A percentile compares a stretch with the other conserved stretches of the same genome.
Conservation (phyloP, 2,888 invertebrate species). For the Microchrysa polita region DNA sequence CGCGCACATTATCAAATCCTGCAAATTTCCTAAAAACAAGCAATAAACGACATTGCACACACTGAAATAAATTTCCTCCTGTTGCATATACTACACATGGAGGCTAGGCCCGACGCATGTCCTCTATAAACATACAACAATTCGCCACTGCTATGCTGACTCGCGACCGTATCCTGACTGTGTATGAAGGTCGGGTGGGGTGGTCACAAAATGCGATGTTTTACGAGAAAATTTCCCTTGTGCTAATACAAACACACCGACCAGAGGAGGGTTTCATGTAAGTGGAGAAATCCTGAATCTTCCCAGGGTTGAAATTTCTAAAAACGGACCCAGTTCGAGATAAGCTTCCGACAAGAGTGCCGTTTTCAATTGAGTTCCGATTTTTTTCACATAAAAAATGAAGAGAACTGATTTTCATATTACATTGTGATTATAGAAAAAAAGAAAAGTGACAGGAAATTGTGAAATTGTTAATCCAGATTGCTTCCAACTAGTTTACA, state of each 20-base stretch:
- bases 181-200: neutral
- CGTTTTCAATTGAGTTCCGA: slow-evolving; percentile 41
- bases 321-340: slow-evolving; percentile 50
- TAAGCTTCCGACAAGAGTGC: slow-evolving; percentile 49
- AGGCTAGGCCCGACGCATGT: slow-evolving; percentile 26
- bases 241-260: slow-evolving; percentile 26
- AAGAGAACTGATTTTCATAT: too few species aligned
- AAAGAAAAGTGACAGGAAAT: slow-evolving; percentile 23
- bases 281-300: slow-evolving; percentile 38
- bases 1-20: neutral
- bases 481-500: too few species aligned
- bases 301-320: slow-evolving; percentile 50
- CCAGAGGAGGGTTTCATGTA: slow-evolving; percentile 19
- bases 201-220: neutral
- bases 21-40: slow-evolving; percentile 32
- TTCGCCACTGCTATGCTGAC: too few species aligned
- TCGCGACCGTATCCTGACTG: neutral
- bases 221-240: slow-evolving; percentile 44
- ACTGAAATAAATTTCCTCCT: slow-evolving; percentile 33
- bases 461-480: neutral
- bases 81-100: slow-evolving; percentile 42
- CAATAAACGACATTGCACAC: slow-evolving; percentile 15
- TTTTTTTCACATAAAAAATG: slow-evolving; percentile 34
- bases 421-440: neutral
- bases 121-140: slow-evolving; percentile 13